Conservation (phyloP, 2,113 vertebrate species). For the mouse (Mus musculus) region DNA sequence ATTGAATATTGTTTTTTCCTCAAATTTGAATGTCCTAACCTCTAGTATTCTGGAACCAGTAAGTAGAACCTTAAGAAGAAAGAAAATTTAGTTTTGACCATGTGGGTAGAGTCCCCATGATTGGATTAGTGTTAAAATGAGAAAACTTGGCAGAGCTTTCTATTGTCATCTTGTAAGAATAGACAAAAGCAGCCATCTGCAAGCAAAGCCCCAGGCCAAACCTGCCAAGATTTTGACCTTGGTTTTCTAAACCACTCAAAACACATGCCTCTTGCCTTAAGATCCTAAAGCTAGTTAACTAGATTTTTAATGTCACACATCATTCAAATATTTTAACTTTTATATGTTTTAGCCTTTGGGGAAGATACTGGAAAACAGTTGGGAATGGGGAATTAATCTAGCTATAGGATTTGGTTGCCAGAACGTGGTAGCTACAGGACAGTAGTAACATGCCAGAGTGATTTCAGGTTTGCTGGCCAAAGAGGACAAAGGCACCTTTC, state of each 20-base stretch:
- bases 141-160: neutral
- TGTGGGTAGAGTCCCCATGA: neutral
- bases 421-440: no score
- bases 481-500: neutral
- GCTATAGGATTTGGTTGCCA: neutral
- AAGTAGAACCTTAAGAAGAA: neutral
- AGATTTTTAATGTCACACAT: constrained; percentile 21
- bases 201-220: neutral
- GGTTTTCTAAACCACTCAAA: neutral
- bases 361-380: neutral
- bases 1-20: neutral
- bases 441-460: neutral
- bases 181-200: no score
- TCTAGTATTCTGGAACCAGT: neutral
- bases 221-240: neutral
- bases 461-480: neutral
- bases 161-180: neutral
- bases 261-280: neutral
- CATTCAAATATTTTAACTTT: neutral
- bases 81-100: neutral
- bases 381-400: neutral
- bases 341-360: neutral
- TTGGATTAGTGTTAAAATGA: neutral
- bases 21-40: neutral
- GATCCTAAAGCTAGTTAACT: neutral